A percentile compares a stretch with the other conserved stretches of the same genome.
Evolutionary conservation across 23 tunicate genomes (phyloP).

Genomic region (Ciona savignyi): DNA sequence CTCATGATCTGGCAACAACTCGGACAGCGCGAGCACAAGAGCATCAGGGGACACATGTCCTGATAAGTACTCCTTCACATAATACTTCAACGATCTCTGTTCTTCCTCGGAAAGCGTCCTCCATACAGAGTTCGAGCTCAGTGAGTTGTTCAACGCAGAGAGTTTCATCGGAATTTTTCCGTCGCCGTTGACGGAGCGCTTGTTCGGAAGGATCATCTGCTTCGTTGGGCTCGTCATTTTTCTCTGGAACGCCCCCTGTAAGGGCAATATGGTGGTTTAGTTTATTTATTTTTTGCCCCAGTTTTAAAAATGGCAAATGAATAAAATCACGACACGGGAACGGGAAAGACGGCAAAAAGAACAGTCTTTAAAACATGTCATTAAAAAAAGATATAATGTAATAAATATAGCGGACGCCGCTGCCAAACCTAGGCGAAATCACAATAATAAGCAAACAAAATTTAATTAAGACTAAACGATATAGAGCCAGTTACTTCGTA

Average conservation of each 20-base stretch:
- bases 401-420: no score
- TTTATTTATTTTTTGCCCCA: no score
- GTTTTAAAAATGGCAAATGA: no score
- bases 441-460: no score
- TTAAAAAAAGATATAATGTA: no score
- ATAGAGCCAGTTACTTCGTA: no score
- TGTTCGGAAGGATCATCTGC: slow-evolving; percentile 43
- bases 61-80: slow-evolving; percentile 52
- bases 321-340: no score
- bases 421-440: no score
- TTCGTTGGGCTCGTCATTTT: slow-evolving; percentile 24
- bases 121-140: slow-evolving; percentile 30
- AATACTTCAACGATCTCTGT: slow-evolving; percentile 36
- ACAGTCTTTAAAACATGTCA: no score
- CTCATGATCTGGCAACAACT: slow-evolving; percentile 31
- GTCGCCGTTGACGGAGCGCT: background rate
- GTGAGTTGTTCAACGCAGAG: slow-evolving; percentile 39
- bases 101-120: slow-evolving; percentile 34
- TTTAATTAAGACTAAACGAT: no score
- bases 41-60: slow-evolving; percentile 47
- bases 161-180: slow-evolving; percentile 21
- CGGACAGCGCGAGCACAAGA: slow-evolving; percentile 37
- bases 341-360: no score
- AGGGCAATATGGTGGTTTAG: no score
- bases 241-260: slow-evolving; percentile 32